Conservation (phyloP, 2,797 vertebrate species). For the Paramormyrops hopkinsi region DNA sequence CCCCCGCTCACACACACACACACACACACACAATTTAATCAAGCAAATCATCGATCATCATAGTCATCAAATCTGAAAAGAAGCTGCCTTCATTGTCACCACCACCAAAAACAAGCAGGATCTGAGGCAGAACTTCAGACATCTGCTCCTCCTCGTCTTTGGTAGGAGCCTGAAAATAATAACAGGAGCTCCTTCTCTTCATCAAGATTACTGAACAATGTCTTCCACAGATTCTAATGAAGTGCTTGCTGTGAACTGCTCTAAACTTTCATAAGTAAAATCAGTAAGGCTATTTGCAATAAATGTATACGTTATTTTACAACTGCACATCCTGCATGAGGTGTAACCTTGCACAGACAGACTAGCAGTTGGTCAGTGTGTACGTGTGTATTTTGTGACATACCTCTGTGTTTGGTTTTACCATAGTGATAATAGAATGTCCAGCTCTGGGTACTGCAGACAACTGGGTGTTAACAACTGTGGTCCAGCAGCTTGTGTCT, state of each 20-base stretch:
- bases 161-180: conserved; percentile 25
- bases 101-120: conserved; percentile 67
- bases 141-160: conserved; percentile 26
- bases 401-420: neutral
- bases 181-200: neutral
- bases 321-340: neutral
- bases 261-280: neutral
- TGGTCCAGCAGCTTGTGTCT: conserved; percentile 66
- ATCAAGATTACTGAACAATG: neutral
- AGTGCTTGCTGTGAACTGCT: neutral
- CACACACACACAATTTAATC: conserved; percentile 1
- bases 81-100: conserved; percentile 73
- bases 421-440: conserved; percentile 67
- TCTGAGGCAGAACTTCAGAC: conserved; percentile 26
- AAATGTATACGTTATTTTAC: neutral
- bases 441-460: conserved; percentile 59
- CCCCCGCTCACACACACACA: neutral
- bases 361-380: neutral
- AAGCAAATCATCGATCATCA: conserved; percentile 55
- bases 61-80: conserved; percentile 61
- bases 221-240: neutral
- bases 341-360: neutral
- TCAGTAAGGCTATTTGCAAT: neutral
- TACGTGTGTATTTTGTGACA: neutral
- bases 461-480: conserved; percentile 54